Percentiles rank a stretch among this genome's conserved stretches.
phyloP scores from a whole-genome alignment of 2,888 invertebrate genomes.

The Agriopis aurantiaria region DNA sequence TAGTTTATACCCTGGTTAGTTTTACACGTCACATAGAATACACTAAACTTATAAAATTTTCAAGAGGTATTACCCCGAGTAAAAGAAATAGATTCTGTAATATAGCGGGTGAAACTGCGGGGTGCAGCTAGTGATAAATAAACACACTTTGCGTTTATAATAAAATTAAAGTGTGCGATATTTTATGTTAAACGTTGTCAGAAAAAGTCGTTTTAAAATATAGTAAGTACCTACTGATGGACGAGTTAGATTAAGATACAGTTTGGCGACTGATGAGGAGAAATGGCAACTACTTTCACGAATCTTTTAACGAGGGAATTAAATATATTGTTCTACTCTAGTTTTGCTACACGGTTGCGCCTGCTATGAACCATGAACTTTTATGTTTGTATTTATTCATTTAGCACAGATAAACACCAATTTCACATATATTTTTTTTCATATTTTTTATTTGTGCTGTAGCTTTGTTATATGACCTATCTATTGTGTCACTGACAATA shows the following conservation, averaged over 20 bases:
- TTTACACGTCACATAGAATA: too few species aligned
- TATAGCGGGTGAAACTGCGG: not conserved
- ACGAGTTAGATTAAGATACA: conserved; percentile 25
- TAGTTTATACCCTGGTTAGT: too few species aligned
- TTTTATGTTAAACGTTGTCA: conserved; percentile 11
- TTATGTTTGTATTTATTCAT: too few species aligned
- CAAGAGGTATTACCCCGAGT: too few species aligned
- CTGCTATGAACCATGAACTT: not conserved
- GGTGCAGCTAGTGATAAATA: not conserved
- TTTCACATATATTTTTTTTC: too few species aligned
- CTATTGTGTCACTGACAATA: too few species aligned
- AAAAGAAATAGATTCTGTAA: not conserved
- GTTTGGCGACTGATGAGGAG: conserved; percentile 3
- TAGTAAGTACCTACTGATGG: conserved; percentile 26
- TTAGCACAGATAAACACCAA: too few species aligned
- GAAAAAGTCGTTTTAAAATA: conserved; percentile 24
- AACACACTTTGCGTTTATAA: not conserved
- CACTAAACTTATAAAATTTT: too few species aligned
- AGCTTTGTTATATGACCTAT: too few species aligned
- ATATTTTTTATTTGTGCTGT: too few species aligned
- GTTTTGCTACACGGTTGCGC: not conserved
- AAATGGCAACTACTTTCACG: not conserved
- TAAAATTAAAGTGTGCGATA: not conserved
- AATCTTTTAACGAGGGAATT: not conserved
- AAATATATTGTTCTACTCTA: too few species aligned